These are phyloP conservation scores for Troides helena DNA, from an alignment of 2,888 invertebrate genomes.

Conservation along the genomic window DNA sequence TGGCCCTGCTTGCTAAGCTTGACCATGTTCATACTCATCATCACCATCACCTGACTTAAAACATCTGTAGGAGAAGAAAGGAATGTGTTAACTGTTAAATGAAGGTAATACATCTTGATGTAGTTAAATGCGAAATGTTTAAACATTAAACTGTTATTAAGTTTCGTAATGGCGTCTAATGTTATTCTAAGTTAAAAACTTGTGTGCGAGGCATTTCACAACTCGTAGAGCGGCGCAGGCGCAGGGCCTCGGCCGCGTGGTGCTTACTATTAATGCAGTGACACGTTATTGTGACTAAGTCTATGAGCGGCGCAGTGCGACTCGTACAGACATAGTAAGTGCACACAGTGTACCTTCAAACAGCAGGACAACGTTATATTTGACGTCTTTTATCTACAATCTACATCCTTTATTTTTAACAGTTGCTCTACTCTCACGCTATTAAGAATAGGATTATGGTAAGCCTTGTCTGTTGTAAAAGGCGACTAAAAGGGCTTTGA, in stretches of 20 bases:
- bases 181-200: slow-evolving; percentile 19
- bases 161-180: slow-evolving; percentile 16
- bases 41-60: too few species aligned
- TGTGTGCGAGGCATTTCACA: slow-evolving; percentile 26
- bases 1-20: too few species aligned
- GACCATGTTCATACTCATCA: too few species aligned
- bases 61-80: too few species aligned
- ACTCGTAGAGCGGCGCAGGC: slow-evolving; percentile 16
- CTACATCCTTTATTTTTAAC: too few species aligned
- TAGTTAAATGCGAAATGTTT: slow-evolving; percentile 20
- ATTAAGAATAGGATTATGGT: too few species aligned
- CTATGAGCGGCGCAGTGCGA: slow-evolving; percentile 29
- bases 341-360: slow-evolving; percentile 28
- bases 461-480: too few species aligned
- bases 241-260: not conserved
- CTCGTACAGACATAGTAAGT: slow-evolving; percentile 32
- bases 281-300: slow-evolving; percentile 32
- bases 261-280: slow-evolving; percentile 32
- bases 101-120: not conserved
- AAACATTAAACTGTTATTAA: slow-evolving; percentile 4
- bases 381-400: not conserved
- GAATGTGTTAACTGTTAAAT: not conserved
- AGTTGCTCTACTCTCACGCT: too few species aligned
- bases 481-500: too few species aligned
- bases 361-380: not conserved